Conservation (phyloP, 2,797 vertebrate genomes). For the Mycteria americana region DNA sequence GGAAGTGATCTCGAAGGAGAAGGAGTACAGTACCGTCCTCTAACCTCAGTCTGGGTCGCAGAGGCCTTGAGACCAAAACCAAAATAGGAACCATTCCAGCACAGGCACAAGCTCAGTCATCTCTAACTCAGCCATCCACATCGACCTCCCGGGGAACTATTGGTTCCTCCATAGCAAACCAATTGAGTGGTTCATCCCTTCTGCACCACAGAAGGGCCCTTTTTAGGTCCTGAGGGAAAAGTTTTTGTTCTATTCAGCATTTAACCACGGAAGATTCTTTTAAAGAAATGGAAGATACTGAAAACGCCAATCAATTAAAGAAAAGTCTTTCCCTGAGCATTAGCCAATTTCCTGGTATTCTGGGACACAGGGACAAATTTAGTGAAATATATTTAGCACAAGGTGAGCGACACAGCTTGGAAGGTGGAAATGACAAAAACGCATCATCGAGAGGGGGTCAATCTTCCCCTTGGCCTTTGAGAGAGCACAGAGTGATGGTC, state of each 20-base stretch:
- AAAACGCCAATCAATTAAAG: not conserved
- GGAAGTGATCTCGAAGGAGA: conserved; percentile 16
- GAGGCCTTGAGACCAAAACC: not conserved
- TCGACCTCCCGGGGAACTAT: not conserved
- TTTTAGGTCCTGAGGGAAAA: conserved; percentile 14
- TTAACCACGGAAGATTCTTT: not conserved
- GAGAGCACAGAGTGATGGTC: not conserved
- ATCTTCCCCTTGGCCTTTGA: not conserved
- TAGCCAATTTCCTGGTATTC: not conserved
- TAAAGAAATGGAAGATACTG: not conserved
- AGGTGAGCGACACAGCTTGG: not conserved
- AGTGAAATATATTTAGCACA: not conserved
- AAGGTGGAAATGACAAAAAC: not conserved
- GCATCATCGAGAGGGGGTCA: not conserved
- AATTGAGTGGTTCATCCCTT: not conserved
- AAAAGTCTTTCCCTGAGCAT: not conserved
- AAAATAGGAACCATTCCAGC: not conserved
- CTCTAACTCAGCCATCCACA: not conserved
- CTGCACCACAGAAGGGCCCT: not conserved
- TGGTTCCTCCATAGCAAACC: not conserved
- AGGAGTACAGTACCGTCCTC: not conserved
- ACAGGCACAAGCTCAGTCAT: not conserved
- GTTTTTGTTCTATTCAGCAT: conserved; percentile 7
- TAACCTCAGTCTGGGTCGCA: not conserved
- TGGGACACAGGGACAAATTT: not conserved